Percentiles rank a stretch among this genome's conserved stretches.
phyloP scores from a whole-genome alignment of 1,140 invertebrate species.

The Anoplophora glabripennis region DNA sequence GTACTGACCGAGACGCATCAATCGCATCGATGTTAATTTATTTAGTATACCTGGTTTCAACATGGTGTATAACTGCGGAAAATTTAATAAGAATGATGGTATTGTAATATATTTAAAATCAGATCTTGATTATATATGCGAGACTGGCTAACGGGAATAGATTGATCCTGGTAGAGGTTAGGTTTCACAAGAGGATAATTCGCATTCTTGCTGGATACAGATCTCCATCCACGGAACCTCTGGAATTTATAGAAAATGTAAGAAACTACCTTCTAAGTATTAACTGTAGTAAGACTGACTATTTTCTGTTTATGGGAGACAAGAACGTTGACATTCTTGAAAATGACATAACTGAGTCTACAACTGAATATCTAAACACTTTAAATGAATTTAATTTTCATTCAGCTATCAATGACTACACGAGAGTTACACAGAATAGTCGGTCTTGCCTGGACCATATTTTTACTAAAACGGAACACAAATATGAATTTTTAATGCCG shows the following conservation, averaged over 20 bases:
- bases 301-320: conserved; percentile 4
- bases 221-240: neutral
- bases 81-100: conserved; percentile 9
- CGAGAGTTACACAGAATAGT: conserved; percentile 9
- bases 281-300: neutral
- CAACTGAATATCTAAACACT: conserved; percentile 7
- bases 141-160: neutral
- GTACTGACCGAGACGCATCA: too few species aligned
- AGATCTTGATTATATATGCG: neutral
- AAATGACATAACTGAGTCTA: neutral
- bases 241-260: conserved; percentile 6
- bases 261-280: conserved; percentile 1
- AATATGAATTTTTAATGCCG: neutral
- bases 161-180: neutral
- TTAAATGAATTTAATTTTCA: conserved; percentile 5
- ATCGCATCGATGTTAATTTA: conserved; percentile 6
- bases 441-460: conserved; percentile 13
- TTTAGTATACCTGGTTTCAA: neutral
- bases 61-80: conserved; percentile 2
- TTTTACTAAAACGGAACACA: conserved; percentile 2
- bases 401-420: conserved; percentile 7
- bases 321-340: conserved; percentile 8
- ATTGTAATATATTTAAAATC: conserved; percentile 4
- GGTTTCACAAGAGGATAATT: neutral
- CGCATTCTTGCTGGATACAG: conserved; percentile 1